Base-by-base conservation (phyloP, 2,888 invertebrate genomes). In the Brenthis daphne region DNA sequence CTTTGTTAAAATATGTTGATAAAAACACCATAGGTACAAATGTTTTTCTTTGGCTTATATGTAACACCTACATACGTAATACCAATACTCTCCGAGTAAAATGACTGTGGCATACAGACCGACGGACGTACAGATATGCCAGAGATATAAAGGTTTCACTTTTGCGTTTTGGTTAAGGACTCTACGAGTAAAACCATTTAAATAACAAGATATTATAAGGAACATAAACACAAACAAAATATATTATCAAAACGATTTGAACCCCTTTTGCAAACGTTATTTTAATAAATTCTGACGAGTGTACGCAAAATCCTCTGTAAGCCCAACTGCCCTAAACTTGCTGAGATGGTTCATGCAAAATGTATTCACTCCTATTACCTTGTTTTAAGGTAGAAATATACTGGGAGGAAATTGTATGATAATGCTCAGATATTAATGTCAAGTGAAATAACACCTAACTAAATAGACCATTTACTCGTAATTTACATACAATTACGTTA, bases 261-360 rank as follows among this genome's bases (percentile, higher is more conserved):
- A 60, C 64, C 68, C 68, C 55, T 69, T 67, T 43, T 55, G 70
- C 70, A 67, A 51, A 67, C 61, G 53, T 43, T 56, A 75, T 74
- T 73, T 79, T 80, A 78, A 78, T 79, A 78, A 78, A 83, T 81
- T 83, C 81, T 83, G 80, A 84, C 82, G 82, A 79, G 77, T 77
- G 72, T 78, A 76, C 77, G 79, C 78, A 79, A 77, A 79, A 79
- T 81, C 75, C 77, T 56, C 67, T 72, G 61, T 66, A 64, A 68
- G 65, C 64, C 57, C 64, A 50, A 66, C 64, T 75, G 76, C 77
- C 70, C 70, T 65, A 69, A 75, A 79, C 74, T 66, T 80, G 86
- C 85, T 88, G 87, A 85, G 78, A 79, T 79, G 82, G 82, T 82
- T 85, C 80, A 84, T 83, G 79, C 78, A 86, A 84, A 85, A 85